Evolutionary conservation across 2,797 vertebrate species (phyloP), one percentile per base, ranked within the genome.

Genomic region (Pampus argenteus): DNA sequence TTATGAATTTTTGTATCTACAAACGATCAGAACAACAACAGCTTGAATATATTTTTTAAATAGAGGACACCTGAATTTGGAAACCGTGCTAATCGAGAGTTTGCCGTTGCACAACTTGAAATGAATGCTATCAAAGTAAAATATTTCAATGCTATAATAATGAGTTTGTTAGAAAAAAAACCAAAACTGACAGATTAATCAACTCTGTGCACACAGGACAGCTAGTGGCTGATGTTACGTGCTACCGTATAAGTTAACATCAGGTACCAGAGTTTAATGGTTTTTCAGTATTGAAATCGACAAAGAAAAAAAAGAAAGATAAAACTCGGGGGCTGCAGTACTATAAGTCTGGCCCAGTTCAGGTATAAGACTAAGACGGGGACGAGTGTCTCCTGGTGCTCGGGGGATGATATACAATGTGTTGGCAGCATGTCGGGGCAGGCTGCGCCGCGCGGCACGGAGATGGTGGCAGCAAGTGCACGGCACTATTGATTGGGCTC

Each of bases 401-500:
- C 15, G 42, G 70, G 45, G 48, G 44, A 81, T 78, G 76, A 84
- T 81, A 81, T 79, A 72, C 79, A 56, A 36, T 71, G 74, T 65
- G 79, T 67, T 49, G 77, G 84, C 83, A 86, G 71, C 77, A 34
- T 77, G 87, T 62, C 60, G 62, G 71, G 67, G 83, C 78, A 85
- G 84, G 71, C 83, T 65, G 78, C 50, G 72, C 81, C 55, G 81
- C 48, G 55, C 47, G 51, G 81, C 25, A 65, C 59, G 56, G 71
- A 58, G 63, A 48, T 66, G 88, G 78, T 56, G 50, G 85, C 89
- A 78, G 89, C 87, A 75, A 87, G 84, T 66, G 70, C 79, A 78
- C 66, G 76, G 54, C 72, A 74, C 91, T 92, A 93, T 94, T 93
- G 93, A 93, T 93, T 93, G 92, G 84, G 91, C 90, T 93, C 92